Base-by-base conservation (phyloP, 1,140 invertebrate genomes). In the Camponotus vicinus region DNA sequence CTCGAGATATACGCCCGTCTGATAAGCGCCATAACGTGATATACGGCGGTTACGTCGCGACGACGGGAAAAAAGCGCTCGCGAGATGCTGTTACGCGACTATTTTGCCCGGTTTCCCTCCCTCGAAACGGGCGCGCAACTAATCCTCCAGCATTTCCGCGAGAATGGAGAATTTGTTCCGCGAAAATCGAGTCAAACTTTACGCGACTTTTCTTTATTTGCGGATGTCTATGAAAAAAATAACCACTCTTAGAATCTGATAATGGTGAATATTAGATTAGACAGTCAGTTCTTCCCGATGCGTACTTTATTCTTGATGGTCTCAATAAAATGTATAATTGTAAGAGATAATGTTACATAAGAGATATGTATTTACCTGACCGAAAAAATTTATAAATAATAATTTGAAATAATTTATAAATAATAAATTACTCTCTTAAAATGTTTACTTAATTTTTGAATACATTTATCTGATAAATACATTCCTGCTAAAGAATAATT, bases 21-120 rank as follows among this genome's bases (percentile, higher is more conserved):
- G 79, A 83, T 83, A 83, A 83, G 79, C 79, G 79, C 79, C 79
- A 83, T 83, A 83, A 83, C 79, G 79, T 83, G 79, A 83, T 83
- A 83, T 75, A 83, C 69, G 55, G 69, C 55, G 79, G 79, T 83
- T 83, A 75, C 69, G 57, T 75, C 79, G 69, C 55, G 69, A 83
- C 79, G 79, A 83, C 79, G 79, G 57, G 79, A 83, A 83, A 83
- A 83, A 83, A 83, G 55, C 69, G 69, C 27, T 9, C 67, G 79
- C 69, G 79, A 83, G 73, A 69, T 83, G 69, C 79, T 83, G 79
- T 83, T 83, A 83, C 69, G 78, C 78, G 49, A 70, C 45, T 32
- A 57, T 49, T 52, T 18, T 61, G 55, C 55, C 40, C 76, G 18
- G 63, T 57, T 78, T 66, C 37, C 45, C 37, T 69, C 79, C 59